phyloP scores from a whole-genome alignment of 2,113 vertebrate genomes.

The Synchiropus splendidus region DNA sequence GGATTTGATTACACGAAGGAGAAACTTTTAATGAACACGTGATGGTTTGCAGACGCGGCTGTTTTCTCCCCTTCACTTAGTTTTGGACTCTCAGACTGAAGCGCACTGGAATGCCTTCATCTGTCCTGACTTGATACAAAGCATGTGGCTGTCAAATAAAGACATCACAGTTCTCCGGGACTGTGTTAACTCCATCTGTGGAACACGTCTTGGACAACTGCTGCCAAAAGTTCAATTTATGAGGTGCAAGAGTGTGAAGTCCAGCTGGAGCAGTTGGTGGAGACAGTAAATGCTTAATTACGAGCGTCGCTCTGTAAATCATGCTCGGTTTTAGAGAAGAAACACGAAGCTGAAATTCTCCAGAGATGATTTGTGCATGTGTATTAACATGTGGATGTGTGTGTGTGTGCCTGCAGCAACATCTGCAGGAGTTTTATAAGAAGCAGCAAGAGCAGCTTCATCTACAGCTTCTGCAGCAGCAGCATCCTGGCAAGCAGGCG shows the following conservation, averaged over 20 bases:
- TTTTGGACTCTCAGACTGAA: no score
- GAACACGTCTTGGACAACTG: conserved; percentile 26
- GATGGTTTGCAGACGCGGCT: no score
- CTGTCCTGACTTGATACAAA: no score
- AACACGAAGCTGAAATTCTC: not conserved
- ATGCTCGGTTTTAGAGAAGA: no score
- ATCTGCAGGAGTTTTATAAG: conserved; percentile 99
- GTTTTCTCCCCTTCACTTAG: no score
- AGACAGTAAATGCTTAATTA: no score
- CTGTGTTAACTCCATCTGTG: conserved; percentile 46
- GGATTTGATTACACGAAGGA: conserved; percentile 55
- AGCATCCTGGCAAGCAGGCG: conserved; percentile 90
- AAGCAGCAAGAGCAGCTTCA: conserved; percentile 99
- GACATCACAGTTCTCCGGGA: conserved; percentile 20
- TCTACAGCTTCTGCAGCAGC: conserved; percentile 98
- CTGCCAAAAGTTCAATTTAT: conserved; percentile 22
- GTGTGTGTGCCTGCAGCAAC: conserved; percentile 78
- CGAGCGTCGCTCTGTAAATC: no score
- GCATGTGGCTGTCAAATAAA: not conserved
- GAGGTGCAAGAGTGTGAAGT: conserved; percentile 14
- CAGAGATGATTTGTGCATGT: not conserved
- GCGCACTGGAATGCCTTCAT: no score
- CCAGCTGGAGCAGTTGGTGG: conserved; percentile 11
- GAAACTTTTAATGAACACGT: conserved; percentile 56
- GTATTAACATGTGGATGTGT: conserved; percentile 47